Evolutionary conservation across 2,113 vertebrate species (phyloP), one percentile per base, ranked within the genome.

Genomic region (Daphoenositta chrysoptera): DNA sequence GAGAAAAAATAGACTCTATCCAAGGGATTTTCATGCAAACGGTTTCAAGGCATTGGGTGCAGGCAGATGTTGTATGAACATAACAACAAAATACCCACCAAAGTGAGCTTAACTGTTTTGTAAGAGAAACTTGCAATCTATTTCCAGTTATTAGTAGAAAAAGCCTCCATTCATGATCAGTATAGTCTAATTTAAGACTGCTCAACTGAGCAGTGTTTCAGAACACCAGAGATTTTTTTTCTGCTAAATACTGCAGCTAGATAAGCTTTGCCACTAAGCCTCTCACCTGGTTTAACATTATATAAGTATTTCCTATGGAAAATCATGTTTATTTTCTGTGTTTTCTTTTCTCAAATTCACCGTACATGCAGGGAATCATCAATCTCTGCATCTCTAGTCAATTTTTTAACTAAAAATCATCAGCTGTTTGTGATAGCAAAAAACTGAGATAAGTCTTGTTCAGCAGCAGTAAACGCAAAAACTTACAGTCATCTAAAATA

Each of bases 11-110:
- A 51, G 61, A 53, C 11, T 27, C 54, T 40, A 0, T 22, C 44
- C 83, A 89, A 82, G 22, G 42, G 44, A 1, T 56, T 65, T 75
- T 65, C 63, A 80, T 21, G 27, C n/a, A 81, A 71, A 89, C 31
- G 21, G 35, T 51, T 80, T 35, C 2, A 6, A 88, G 68, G 30
- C 5, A 22, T 23, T 63, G 39, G 63, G 76, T 39, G 53, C 53
- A 70, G 64, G 35, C 13, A 90, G 58, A 72, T 23, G 54, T 66
- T 91, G 26, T 33, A 71, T 5, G 28, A 73, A 83, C 47, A 60
- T 0, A 3, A 71, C 0, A 1, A 22, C 24, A 65, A 76, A n/a
- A 40, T 48, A 57, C 13, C 15, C 27, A 79, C 21, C 17, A 17
- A 58, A 50, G 17, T 18, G 16, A 54, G 80, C 63, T 58, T 45